Base-by-base conservation (phyloP, 2,888 invertebrate genomes). In the Cryptocheilus praepositus region DNA sequence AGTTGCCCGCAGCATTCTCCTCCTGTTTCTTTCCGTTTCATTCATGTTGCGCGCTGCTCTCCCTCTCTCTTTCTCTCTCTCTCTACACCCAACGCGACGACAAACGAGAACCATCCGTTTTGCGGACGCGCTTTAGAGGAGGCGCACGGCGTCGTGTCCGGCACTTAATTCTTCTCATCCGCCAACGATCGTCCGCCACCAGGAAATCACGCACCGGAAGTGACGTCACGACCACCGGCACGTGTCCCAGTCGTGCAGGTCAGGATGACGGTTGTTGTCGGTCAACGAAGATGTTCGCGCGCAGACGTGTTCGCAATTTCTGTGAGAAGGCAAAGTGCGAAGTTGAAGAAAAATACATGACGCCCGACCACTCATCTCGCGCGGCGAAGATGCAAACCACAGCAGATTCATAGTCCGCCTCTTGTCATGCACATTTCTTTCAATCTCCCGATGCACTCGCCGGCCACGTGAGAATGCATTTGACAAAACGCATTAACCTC, bases 121-220 rank as follows among this genome's bases (percentile, higher is more conserved):
- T 18, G 44, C 15, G 65, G 51, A 44, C 59, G 49, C 52, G 21
- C 49, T 46, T 54, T 56, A 56, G 56, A 55, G 53, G 60, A 28
- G 63, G 64, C 62, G 65, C 54, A 72, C 62, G 51, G 36, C 67
- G 70, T 61, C 57, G 69, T 76, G 80, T 77, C 79, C 80, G 79
- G 51, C 70, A 71, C 70, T 80, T 77, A 73, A 80, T 74, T 82
- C 77, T 63, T 71, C 78, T 73, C 80, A 78, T 78, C 78, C 76
- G 81, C 73, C 76, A 76, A 81, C 81, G 79, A 60, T 66, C 78
- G 65, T 74, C 71, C 73, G 73, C 76, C 71, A 81, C 72, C 79
- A 65, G 81, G 74, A 81, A 81, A 80, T 82, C 74, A 68, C 70
- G 73, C 74, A 70, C 64, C 79, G 82, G 82, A 83, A 71, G 77